phyloP scores from a whole-genome alignment of 2,888 invertebrate species.

The Ichneumon xanthorius region DNA sequence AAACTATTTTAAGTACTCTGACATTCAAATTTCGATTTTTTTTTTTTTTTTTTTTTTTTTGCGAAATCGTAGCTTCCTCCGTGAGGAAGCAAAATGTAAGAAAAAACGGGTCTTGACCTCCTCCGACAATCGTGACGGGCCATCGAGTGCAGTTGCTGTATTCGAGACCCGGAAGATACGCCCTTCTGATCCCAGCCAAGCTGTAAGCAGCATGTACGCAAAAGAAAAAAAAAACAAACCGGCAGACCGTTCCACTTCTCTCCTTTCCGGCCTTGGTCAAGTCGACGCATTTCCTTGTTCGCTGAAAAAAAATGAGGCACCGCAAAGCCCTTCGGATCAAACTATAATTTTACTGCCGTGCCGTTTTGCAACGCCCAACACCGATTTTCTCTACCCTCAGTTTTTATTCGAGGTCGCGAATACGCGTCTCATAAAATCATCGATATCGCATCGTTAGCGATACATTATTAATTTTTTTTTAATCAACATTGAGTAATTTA shows the following conservation, averaged over 20 bases:
- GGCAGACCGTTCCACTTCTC: not conserved
- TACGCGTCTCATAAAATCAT: not conserved
- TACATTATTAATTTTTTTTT: not conserved
- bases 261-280: slow-evolving; percentile 18
- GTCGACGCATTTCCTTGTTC: not conserved
- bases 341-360: not conserved
- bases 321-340: not conserved
- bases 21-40: too few relatives aligned
- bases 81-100: too few relatives aligned
- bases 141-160: not conserved
- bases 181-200: not conserved
- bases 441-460: not conserved
- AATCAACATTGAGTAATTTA: not conserved
- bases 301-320: not conserved
- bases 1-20: too few relatives aligned
- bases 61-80: too few relatives aligned
- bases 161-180: not conserved
- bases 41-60: too few relatives aligned
- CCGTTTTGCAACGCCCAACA: not conserved
- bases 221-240: not conserved
- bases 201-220: not conserved
- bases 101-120: too few relatives aligned
- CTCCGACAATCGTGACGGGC: not conserved
- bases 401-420: not conserved
- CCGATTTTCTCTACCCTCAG: not conserved